Percentiles rank a stretch among this genome's conserved stretches.
Conservation (phyloP, 53 echinoderm and acorn worm genomes). For the Henricia sp. region DNA sequence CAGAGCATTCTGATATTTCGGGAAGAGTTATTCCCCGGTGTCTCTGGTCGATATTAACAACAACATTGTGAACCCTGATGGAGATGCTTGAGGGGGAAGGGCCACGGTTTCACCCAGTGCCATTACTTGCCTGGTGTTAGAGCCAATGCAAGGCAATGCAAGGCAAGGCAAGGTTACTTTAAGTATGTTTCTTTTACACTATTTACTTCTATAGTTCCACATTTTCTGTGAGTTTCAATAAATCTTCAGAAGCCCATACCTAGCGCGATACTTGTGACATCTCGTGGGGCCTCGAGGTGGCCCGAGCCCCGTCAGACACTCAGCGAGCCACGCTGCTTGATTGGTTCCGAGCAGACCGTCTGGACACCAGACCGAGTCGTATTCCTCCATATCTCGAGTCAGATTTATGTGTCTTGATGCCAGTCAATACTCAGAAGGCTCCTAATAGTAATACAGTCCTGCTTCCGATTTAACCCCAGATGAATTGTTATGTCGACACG, state of each 20-base stretch:
- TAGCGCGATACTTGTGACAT: slow-evolving; percentile 25
- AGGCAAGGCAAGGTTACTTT: no score
- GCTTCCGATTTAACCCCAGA: not conserved
- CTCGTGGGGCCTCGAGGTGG: slow-evolving; percentile 44
- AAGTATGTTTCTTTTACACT: not conserved
- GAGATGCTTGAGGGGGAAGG: no score
- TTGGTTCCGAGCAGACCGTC: not conserved
- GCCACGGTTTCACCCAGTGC: no score
- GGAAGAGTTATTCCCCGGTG: no score
- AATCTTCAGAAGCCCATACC: not conserved
- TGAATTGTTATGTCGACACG: no score
- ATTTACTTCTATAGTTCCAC: not conserved
- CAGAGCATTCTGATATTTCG: no score
- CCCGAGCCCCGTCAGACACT: slow-evolving; percentile 4
- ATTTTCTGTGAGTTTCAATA: not conserved
- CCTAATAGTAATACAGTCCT: no score
- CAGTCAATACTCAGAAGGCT: slow-evolving; percentile 5
- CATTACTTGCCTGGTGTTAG: no score
- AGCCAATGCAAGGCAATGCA: no score
- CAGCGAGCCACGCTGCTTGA: slow-evolving; percentile 10
- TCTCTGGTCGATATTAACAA: no score
- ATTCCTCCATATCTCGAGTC: not conserved
- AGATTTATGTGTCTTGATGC: not conserved
- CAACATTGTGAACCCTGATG: no score
- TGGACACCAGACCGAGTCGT: not conserved